These are phyloP conservation scores for Onychostruthus taczanowskii DNA, from an alignment of 2,113 vertebrate species.

Conservation along the genomic window DNA sequence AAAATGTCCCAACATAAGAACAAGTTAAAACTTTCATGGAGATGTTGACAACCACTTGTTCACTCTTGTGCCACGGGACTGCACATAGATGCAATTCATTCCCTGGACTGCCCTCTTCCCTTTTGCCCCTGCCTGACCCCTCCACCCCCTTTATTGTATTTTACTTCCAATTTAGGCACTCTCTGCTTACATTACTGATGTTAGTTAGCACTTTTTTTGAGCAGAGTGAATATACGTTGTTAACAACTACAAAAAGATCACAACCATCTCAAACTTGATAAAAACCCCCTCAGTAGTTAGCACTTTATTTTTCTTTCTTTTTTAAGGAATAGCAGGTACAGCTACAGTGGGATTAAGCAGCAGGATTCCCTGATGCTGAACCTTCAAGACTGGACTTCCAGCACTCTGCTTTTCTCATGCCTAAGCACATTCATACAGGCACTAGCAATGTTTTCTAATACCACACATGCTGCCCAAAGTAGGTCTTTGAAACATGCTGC, in stretches of 20 bases:
- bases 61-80: not conserved
- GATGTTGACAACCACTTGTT: not conserved
- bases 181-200: not conserved
- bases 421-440: not conserved
- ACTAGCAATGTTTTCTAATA: not conserved
- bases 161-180: not conserved
- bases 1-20: not conserved
- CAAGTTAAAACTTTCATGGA: not conserved
- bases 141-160: not conserved
- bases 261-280: not conserved
- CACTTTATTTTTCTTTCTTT: rapidly evolving
- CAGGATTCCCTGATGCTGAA: not conserved
- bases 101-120: not conserved
- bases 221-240: not conserved
- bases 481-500: rapidly evolving
- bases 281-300: rapidly evolving
- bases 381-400: not conserved
- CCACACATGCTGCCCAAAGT: not conserved
- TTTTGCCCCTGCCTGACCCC: not conserved
- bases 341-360: not conserved
- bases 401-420: not conserved
- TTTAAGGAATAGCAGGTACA: not conserved
- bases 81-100: not conserved
- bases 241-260: not conserved
- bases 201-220: not conserved